Base-by-base conservation (phyloP, 2,797 vertebrate genomes). In the Crypturellus tataupa region DNA sequence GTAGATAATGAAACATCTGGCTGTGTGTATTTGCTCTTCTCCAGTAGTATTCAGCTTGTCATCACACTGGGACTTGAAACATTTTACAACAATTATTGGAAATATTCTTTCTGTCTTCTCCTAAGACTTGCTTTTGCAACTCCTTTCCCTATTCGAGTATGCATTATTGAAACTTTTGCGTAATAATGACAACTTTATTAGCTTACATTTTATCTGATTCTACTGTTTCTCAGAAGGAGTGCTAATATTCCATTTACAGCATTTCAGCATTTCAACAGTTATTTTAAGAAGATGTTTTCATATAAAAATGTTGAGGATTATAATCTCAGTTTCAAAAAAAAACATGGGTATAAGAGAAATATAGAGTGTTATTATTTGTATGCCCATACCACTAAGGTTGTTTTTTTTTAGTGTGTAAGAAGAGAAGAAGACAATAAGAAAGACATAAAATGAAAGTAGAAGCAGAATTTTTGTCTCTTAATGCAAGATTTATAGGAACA, bases 1-100 rank as follows among this genome's bases (percentile, higher is more conserved):
- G 35, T 60, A 92, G 37, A 62, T 90, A 92, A 83, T 91, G 65
- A 96, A 87, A 78, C 90, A 96, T 90, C 89, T 97, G 93, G 75
- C 67, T 92, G 15, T 24, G 60, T 88, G 13, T 21, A 63, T 91
- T 73, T 93, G 33, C 71, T 93, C 40, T 77, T 92, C 46, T 89
- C 20, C 65, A 60, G 23, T 64, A 77, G 13, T 79, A 55, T 81
- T 76, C 59, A 69, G 17, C 23, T 29, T 85, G 31, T 42, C 8
- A 10, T 70, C 85, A 68, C 89, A 68, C 35, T 79, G 33, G 60
- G n/a, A 18, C 17, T 85, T 81, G 71, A 88, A 90, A 56, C 12
- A 37, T 89, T 64, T 65, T 68, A 39, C 79, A 92, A 78, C 27
- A 2, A 29, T 75, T 73, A 39, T 64, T 92, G 63, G 25, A 95